Percentiles rank a stretch among this genome's conserved stretches.
phyloP scores from a whole-genome alignment of 1,140 invertebrate genomes.

The Prorops nasuta region DNA sequence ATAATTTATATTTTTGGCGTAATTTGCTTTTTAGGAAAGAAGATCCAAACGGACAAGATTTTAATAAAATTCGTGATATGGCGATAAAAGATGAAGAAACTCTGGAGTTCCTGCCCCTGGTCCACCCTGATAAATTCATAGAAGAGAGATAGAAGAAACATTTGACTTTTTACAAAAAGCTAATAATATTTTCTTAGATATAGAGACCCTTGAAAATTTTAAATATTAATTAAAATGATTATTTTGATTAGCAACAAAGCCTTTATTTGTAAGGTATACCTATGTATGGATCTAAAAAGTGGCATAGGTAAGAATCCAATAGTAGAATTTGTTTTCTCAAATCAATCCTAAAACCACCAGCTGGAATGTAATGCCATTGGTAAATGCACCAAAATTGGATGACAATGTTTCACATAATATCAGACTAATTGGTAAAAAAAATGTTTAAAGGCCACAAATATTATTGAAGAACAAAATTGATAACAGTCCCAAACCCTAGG shows the following conservation, averaged over 20 bases:
- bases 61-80: no score
- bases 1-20: no score
- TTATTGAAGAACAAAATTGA: slow-evolving; percentile 85
- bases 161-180: slow-evolving; percentile 73
- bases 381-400: background rate
- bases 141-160: slow-evolving; percentile 66
- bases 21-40: no score
- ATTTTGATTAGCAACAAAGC: background rate
- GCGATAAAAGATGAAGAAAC: no score
- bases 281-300: slow-evolving; percentile 68
- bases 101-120: slow-evolving; percentile 61
- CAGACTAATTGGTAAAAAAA: slow-evolving; percentile 70
- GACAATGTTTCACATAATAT: slow-evolving; percentile 40
- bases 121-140: slow-evolving; percentile 61
- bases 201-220: slow-evolving; percentile 69
- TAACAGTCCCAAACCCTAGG: slow-evolving; percentile 74
- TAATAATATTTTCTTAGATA: slow-evolving; percentile 83
- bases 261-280: background rate
- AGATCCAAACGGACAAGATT: no score
- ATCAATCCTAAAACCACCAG: slow-evolving; percentile 46
- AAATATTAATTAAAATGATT: background rate
- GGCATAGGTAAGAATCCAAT: slow-evolving; percentile 63
- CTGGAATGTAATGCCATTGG: slow-evolving; percentile 55
- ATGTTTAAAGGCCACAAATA: slow-evolving; percentile 79
- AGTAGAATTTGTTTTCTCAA: slow-evolving; percentile 45